Conservation (phyloP, 2,888 invertebrate genomes). For the Cetonia aurata region DNA sequence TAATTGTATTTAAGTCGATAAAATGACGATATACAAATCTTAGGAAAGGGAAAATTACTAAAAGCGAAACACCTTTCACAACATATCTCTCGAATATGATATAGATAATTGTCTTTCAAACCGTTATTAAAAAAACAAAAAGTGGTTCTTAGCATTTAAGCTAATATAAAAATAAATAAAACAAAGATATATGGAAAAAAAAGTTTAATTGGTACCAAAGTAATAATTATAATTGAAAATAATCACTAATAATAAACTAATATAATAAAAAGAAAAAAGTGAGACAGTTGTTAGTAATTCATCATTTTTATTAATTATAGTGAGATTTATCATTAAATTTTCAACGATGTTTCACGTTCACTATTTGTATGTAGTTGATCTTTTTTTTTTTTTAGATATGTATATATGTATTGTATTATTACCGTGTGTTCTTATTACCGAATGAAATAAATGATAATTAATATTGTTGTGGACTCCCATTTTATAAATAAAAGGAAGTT, state of each 20-base stretch:
- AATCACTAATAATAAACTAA: slow-evolving; percentile 19
- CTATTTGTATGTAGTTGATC: neutral
- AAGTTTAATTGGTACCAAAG: slow-evolving; percentile 16
- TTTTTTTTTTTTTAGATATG: neutral
- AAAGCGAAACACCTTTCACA: slow-evolving; percentile 17
- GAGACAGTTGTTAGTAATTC: too few relatives aligned
- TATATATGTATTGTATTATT: slow-evolving; percentile 12
- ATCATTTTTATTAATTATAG: too few relatives aligned
- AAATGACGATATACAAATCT: slow-evolving; percentile 15
- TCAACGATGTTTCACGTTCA: slow-evolving; percentile 1
- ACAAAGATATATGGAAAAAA: slow-evolving; percentile 13
- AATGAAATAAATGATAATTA: slow-evolving; percentile 27
- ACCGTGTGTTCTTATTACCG: slow-evolving; percentile 48
- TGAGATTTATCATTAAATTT: too few relatives aligned
- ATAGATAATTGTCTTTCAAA: slow-evolving; percentile 36
- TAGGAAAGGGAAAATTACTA: neutral
- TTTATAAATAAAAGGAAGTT: slow-evolving; percentile 59
- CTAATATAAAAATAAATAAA: slow-evolving; percentile 11
- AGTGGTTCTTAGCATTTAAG: neutral
- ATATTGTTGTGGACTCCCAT: slow-evolving; percentile 52
- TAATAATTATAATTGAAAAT: slow-evolving; percentile 2
- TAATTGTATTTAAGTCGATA: slow-evolving; percentile 20
- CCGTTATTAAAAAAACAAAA: slow-evolving; percentile 13
- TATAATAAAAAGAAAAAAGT: neutral
- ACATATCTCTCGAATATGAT: slow-evolving; percentile 34